Evolutionary conservation across 23 tunicate species (phyloP).

Genomic region (Clavelina lepadiformis): DNA sequence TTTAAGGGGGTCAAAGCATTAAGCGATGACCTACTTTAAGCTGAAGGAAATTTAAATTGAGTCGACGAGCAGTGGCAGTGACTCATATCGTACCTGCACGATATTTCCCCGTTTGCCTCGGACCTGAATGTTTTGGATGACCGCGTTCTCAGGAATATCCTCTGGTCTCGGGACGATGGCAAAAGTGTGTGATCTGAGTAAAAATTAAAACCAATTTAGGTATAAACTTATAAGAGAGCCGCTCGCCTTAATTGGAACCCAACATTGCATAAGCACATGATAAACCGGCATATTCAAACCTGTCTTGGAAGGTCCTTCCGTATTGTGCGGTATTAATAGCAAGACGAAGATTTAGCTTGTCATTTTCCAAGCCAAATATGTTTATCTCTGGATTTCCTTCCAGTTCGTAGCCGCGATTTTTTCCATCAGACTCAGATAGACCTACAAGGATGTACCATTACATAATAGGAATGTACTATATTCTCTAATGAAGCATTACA

Average conservation of each 20-base stretch:
- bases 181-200: constrained; percentile 55
- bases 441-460: constrained; percentile 20
- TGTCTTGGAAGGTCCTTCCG: constrained; percentile 95
- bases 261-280: too few species aligned
- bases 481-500: too few species aligned
- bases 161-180: constrained; percentile 60
- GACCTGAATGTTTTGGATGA: constrained; percentile 63
- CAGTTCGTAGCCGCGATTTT: constrained; percentile 27
- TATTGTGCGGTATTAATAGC: constrained; percentile 69
- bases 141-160: constrained; percentile 14
- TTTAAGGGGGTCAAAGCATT: too few species aligned
- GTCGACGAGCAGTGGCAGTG: too few species aligned
- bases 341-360: constrained; percentile 45
- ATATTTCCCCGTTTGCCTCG: constrained; percentile 90
- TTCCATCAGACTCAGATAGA: constrained; percentile 15
- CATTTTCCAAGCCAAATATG: constrained; percentile 29
- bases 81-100: constrained; percentile 49
- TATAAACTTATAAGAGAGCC: not conserved
- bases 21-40: too few species aligned
- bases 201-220: not conserved
- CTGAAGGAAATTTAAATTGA: too few species aligned
- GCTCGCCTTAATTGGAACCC: too few species aligned
- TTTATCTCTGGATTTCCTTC: constrained; percentile 47
- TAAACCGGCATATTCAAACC: constrained; percentile 19
- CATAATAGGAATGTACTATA: too few species aligned